Conservation (phyloP, 1,140 invertebrate genomes). For the Drosophila pseudoananassae region DNA sequence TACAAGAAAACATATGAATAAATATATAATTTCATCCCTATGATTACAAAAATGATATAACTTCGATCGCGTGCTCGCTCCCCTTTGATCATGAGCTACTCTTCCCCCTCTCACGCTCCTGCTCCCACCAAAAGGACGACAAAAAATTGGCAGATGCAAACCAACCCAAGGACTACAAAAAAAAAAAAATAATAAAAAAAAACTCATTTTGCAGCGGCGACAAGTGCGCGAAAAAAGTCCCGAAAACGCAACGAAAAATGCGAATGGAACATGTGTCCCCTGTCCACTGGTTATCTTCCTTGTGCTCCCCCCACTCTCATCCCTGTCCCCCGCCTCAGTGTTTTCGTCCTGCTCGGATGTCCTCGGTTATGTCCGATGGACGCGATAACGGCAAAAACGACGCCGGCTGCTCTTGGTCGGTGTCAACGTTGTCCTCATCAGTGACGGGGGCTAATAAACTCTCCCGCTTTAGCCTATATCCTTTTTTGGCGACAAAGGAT, state of each 20-base stretch:
- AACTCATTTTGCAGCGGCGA: conserved; percentile 53
- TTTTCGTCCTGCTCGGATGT: conserved; percentile 22
- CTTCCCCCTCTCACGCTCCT: background rate
- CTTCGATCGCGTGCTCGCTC: conserved; percentile 14
- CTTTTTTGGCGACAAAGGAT: background rate
- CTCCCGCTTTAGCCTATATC: conserved; percentile 37
- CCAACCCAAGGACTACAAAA: conserved; percentile 8
- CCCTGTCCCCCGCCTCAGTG: conserved; percentile 6
- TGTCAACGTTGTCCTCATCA: conserved; percentile 29
- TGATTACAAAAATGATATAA: no score
- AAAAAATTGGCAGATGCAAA: conserved; percentile 50
- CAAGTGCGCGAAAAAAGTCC: conserved; percentile 67
- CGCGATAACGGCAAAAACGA: conserved; percentile 56
- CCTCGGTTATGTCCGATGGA: conserved; percentile 57
- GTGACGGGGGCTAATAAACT: conserved; percentile 73
- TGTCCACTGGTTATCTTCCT: conserved; percentile 5
- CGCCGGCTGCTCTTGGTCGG: conserved; percentile 45
- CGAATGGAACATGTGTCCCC: conserved; percentile 60
- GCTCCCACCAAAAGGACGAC: background rate
- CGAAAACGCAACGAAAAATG: conserved; percentile 39
- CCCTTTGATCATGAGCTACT: background rate
- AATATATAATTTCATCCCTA: no score
- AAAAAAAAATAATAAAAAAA: conserved; percentile 16
- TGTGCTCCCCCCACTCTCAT: conserved; percentile 7
- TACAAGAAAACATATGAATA: no score